phyloP scores from a whole-genome alignment of 23 tunicate species.

The Corella eumyota region DNA sequence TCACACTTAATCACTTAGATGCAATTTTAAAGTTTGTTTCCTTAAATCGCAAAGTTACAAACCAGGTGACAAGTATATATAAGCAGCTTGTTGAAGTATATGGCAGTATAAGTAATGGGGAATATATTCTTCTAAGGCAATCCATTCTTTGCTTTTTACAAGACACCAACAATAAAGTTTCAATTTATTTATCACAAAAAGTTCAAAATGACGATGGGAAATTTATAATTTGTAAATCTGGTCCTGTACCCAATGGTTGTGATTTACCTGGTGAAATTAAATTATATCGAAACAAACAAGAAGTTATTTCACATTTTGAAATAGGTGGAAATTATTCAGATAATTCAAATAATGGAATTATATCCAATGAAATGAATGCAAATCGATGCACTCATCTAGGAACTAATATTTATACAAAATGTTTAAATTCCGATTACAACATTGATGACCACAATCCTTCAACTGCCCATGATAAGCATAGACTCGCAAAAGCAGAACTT shows the following conservation, averaged over 20 bases:
- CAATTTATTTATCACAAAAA: conserved; percentile 40
- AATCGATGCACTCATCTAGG: conserved; percentile 51
- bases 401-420: conserved; percentile 30
- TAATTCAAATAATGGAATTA: not conserved
- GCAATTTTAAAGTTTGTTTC: conserved; percentile 31
- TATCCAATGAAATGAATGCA: conserved; percentile 42
- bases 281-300: conserved; percentile 2
- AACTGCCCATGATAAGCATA: not conserved
- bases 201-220: conserved; percentile 61
- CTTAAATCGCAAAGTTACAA: conserved; percentile 3
- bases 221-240: conserved; percentile 38
- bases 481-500: conserved; percentile 57
- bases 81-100: conserved; percentile 25
- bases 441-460: not conserved
- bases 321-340: conserved; percentile 21
- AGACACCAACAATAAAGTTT: conserved; percentile 60
- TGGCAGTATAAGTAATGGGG: conserved; percentile 18
- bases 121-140: conserved; percentile 42
- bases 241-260: conserved; percentile 31
- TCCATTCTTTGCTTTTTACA: conserved; percentile 47
- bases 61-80: conserved; percentile 14
- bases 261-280: conserved; percentile 66
- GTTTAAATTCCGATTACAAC: not conserved
- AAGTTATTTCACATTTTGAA: conserved; percentile 8
- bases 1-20: conserved; percentile 72